Evolutionary conservation across 2,888 invertebrate genomes (phyloP), one percentile per base, ranked within the genome.

Genomic region (Drosophila paramelanica): DNA sequence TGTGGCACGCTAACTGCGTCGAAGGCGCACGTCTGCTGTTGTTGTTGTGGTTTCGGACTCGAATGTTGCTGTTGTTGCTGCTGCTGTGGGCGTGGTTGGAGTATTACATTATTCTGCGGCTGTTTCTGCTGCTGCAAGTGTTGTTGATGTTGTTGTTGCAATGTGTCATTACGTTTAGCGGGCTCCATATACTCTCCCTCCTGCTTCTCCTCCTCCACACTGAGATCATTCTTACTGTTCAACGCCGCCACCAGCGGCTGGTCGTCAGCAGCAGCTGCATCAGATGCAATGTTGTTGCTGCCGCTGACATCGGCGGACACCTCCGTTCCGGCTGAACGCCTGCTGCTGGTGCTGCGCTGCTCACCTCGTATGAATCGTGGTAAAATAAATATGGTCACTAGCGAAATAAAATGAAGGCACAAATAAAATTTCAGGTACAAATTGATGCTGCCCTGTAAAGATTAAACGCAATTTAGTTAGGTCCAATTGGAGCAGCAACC

Each of bases 371-470:
- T 87, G 67, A 90, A 85, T 81, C 81, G 88, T 59, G 92, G 92
- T 83, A 93, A 89, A 80, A 92, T 80, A 83, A 89, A 90, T 83
- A 92, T 91, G 74, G 88, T 90, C 68, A 88, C 75, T 77, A 91
- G 73, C 82, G 92, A 91, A 81, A 91, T 85, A 80, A 92, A 77
- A 88, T 93, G 92, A 92, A 93, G 92, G 92, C 92, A 93, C 92
- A 92, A 91, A 90, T 81, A 92, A 85, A 92, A 79, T 84, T 90
- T 92, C 92, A 93, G 92, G 93, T 93, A 93, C 92, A 93, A 90
- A 89, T 89, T 90, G 93, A 94, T 76, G 94, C 93, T 93, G 93
- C 94, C 89, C 95, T 95, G 93, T 82, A 93, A 20, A 8, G 4
- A 42, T 33, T 55, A 43, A 33, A 36, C 5, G 59, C 23, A 23